Conservation (phyloP, 2,888 invertebrate species). For the Tipula unca region DNA sequence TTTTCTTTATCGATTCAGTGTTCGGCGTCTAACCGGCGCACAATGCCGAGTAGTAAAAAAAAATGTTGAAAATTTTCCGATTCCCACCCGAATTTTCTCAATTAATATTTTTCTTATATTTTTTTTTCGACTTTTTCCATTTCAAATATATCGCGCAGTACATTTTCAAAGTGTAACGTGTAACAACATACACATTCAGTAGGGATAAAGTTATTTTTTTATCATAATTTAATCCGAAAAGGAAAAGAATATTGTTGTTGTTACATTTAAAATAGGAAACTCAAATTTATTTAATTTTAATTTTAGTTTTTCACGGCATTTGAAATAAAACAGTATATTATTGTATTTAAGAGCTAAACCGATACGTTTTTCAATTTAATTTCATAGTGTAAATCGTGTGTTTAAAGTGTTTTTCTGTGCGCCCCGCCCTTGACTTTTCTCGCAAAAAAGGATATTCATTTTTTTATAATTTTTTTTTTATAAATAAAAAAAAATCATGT, state of each 20-base stretch:
- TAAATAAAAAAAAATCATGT: conserved; percentile 45
- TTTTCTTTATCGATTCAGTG: background rate
- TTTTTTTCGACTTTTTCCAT: background rate
- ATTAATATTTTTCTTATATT: background rate
- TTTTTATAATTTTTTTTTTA: background rate
- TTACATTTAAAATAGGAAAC: background rate
- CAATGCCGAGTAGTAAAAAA: conserved; percentile 1
- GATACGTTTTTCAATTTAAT: background rate
- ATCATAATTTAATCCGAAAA: background rate
- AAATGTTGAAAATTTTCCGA: background rate
- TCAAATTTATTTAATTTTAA: background rate
- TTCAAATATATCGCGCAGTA: conserved; percentile 18
- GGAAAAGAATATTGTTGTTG: background rate
- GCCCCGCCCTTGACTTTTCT: conserved; percentile 23
- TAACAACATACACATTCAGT: conserved; percentile 9
- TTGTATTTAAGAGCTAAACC: background rate
- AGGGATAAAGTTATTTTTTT: background rate
- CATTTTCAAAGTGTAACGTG: conserved; percentile 21
- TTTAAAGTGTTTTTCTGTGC: conserved; percentile 18
- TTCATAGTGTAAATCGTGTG: background rate
- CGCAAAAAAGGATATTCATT: conserved; percentile 4
- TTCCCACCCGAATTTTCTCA: background rate
- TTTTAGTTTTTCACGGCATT: background rate
- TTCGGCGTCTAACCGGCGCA: background rate
- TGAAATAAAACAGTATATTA: background rate